A percentile compares a stretch with the other conserved stretches of the same genome.
These are phyloP conservation scores for Xanthia icteritia DNA, from an alignment of 2,888 invertebrate species.

Conservation along the genomic window DNA sequence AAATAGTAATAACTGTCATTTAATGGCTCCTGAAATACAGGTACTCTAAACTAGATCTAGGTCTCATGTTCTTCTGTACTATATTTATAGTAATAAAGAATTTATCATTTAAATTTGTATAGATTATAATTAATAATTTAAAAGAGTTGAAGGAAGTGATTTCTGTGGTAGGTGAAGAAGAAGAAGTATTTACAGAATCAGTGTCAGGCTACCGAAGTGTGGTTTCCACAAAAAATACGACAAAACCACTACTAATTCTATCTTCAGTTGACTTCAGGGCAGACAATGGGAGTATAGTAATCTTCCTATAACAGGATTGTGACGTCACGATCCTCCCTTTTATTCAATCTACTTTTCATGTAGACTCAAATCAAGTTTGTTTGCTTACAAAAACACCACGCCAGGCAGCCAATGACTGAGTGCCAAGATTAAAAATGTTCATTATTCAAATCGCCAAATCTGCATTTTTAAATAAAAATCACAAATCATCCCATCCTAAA, in stretches of 20 bases:
- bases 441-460: not conserved
- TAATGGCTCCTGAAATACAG: too few relatives aligned
- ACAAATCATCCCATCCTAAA: constrained; percentile 22
- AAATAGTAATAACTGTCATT: not conserved
- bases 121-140: not conserved
- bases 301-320: not conserved
- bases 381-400: not conserved
- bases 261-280: not conserved
- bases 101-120: too few relatives aligned
- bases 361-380: not conserved
- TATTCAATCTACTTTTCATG: not conserved
- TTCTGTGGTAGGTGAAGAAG: too few relatives aligned
- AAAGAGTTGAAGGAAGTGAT: not conserved
- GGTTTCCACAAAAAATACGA: not conserved
- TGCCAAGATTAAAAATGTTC: not conserved
- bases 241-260: not conserved
- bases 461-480: constrained; percentile 39
- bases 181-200: too few relatives aligned
- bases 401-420: not conserved
- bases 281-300: not conserved
- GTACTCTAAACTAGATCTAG: too few relatives aligned
- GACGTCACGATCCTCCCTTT: not conserved
- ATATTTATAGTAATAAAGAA: too few relatives aligned
- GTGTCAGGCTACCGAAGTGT: not conserved
- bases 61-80: too few relatives aligned